These are phyloP conservation scores for Bombycilla garrulus DNA, from an alignment of 2,113 vertebrate species.

Conservation along the genomic window DNA sequence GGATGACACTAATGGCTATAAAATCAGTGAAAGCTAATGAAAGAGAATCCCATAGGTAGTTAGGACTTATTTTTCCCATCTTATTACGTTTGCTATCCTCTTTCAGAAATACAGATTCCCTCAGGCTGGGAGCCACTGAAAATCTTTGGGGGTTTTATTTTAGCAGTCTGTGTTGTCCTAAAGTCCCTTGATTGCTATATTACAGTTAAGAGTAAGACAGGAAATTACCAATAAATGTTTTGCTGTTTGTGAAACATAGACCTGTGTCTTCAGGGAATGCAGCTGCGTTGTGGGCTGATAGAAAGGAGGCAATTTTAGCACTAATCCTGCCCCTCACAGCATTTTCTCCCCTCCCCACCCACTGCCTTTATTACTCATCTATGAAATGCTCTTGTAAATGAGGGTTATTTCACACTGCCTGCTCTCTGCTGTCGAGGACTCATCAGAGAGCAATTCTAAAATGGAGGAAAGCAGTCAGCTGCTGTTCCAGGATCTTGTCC, in stretches of 20 bases:
- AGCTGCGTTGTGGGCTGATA: not conserved
- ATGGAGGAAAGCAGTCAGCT: not conserved
- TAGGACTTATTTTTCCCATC: slow-evolving; percentile 22
- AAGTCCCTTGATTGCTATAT: not conserved
- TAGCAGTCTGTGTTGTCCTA: not conserved
- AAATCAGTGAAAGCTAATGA: slow-evolving; percentile 38
- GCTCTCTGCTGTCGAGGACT: not conserved
- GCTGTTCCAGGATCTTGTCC: not conserved
- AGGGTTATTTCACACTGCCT: not conserved
- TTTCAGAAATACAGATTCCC: slow-evolving; percentile 18
- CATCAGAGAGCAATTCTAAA: not conserved
- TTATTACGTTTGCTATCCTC: not conserved
- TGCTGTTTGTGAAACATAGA: not conserved
- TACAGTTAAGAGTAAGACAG: not conserved
- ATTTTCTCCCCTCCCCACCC: not conserved
- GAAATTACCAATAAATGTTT: slow-evolving; percentile 3
- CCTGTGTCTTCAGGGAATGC: not conserved
- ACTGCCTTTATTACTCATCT: not conserved
- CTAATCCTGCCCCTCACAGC: not conserved
- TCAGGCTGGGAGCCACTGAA: not conserved
- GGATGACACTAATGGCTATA: slow-evolving; percentile 29
- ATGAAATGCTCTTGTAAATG: not conserved
- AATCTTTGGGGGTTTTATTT: not conserved
- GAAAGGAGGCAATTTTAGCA: not conserved
- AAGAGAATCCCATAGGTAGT: slow-evolving; percentile 39